A percentile compares a stretch with the other conserved stretches of the same genome.
Conservation (phyloP, 2,888 invertebrate species). For the Leptodirus hochenwartii region DNA sequence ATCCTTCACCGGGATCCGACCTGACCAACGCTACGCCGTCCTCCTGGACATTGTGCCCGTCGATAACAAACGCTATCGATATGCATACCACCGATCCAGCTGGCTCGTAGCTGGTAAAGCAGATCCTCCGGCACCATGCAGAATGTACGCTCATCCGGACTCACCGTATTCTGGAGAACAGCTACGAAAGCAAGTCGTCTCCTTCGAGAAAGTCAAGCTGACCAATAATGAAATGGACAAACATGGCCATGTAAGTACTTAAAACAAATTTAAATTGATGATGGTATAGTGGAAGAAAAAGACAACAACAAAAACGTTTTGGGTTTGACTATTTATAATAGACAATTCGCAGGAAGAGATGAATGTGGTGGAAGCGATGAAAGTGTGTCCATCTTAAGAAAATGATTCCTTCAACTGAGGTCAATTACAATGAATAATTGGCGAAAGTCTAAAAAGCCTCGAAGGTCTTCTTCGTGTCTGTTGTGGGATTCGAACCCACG, state of each 20-base stretch:
- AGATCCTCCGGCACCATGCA: constrained; percentile 85
- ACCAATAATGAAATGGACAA: constrained; percentile 98
- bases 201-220: constrained; percentile 95
- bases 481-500: no score
- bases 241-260: constrained; percentile 71
- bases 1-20: constrained; percentile 71
- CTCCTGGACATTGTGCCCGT: constrained; percentile 93
- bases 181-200: constrained; percentile 88
- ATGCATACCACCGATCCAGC: constrained; percentile 95
- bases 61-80: constrained; percentile 89
- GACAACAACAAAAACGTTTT: no score
- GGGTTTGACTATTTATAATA: no score
- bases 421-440: no score
- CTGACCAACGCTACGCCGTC: constrained; percentile 77
- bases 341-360: no score
- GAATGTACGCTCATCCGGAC: constrained; percentile 92
- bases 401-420: no score
- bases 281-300: no score
- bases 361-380: no score
- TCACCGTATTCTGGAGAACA: constrained; percentile 92
- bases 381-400: no score
- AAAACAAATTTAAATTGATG: no score
- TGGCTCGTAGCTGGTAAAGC: constrained; percentile 98
- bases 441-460: no score
- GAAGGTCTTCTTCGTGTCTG: no score